phyloP scores from a whole-genome alignment of 2,888 invertebrate genomes.

The Hipparchia semele region DNA sequence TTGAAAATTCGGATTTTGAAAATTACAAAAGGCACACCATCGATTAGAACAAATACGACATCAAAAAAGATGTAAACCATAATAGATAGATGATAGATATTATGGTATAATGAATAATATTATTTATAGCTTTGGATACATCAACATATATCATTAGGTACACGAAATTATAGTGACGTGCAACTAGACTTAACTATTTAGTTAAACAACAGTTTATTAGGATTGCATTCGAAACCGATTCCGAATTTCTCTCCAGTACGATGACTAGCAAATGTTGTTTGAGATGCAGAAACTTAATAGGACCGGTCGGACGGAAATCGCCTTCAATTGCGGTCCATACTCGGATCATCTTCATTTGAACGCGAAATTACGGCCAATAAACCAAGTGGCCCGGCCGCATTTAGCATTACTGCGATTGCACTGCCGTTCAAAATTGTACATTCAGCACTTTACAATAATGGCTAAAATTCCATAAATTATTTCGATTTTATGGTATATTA shows the following conservation, averaged over 20 bases:
- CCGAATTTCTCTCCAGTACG: not conserved
- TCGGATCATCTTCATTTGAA: constrained; percentile 51
- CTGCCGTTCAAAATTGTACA: not conserved
- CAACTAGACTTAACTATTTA: not conserved
- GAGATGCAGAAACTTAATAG: constrained; percentile 19
- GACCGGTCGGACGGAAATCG: constrained; percentile 43
- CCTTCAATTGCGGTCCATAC: constrained; percentile 47
- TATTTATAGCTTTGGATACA: not conserved
- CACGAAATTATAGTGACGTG: not conserved
- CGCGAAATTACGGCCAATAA: constrained; percentile 58
- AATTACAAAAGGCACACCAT: no score
- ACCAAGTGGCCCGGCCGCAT: constrained; percentile 35
- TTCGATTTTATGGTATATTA: no score
- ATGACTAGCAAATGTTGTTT: not conserved
- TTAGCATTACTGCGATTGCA: constrained; percentile 28
- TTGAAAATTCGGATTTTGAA: no score
- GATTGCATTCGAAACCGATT: constrained; percentile 2
- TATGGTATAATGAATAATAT: no score
- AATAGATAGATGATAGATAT: no score
- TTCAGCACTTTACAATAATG: not conserved
- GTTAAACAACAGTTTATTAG: not conserved
- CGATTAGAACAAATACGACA: no score
- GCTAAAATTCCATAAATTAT: constrained; percentile 15
- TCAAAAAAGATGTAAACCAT: no score
- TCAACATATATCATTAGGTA: not conserved